phyloP scores from a whole-genome alignment of 2,888 invertebrate species.

The Stenurella melanura region DNA sequence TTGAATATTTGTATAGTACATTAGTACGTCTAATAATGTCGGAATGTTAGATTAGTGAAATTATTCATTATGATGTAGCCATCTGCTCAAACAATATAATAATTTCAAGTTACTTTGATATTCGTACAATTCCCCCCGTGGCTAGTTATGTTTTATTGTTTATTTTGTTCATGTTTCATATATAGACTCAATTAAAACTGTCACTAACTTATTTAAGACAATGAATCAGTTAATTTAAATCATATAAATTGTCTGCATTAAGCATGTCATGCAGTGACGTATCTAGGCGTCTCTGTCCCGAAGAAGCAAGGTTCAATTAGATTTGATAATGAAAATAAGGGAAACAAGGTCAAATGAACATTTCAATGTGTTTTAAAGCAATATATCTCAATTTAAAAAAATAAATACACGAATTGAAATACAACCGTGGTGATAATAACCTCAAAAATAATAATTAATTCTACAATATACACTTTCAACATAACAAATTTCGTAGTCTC shows the following conservation, averaged over 20 bases:
- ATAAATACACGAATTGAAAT: no score
- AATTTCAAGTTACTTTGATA: neutral
- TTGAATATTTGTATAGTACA: no score
- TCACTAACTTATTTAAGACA: conserved; percentile 4
- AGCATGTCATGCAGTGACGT: neutral
- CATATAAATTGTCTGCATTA: neutral
- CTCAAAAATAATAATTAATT: no score
- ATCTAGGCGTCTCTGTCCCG: no score
- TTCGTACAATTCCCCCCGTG: neutral
- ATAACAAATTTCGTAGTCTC: no score
- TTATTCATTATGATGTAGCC: neutral
- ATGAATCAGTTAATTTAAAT: conserved; percentile 7
- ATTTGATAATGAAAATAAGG: no score
- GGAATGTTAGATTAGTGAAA: neutral
- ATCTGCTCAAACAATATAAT: neutral
- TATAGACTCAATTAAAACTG: neutral
- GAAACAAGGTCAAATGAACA: no score
- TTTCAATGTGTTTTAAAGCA: no score
- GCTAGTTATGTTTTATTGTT: neutral
- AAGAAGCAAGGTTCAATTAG: no score
- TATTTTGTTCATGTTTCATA: conserved; percentile 7
- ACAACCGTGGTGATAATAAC: no score
- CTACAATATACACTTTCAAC: no score
- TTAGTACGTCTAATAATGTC: neutral
- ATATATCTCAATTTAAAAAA: no score